phyloP scores from a whole-genome alignment of 2,797 vertebrate species.

The Sebastolobus alascanus region DNA sequence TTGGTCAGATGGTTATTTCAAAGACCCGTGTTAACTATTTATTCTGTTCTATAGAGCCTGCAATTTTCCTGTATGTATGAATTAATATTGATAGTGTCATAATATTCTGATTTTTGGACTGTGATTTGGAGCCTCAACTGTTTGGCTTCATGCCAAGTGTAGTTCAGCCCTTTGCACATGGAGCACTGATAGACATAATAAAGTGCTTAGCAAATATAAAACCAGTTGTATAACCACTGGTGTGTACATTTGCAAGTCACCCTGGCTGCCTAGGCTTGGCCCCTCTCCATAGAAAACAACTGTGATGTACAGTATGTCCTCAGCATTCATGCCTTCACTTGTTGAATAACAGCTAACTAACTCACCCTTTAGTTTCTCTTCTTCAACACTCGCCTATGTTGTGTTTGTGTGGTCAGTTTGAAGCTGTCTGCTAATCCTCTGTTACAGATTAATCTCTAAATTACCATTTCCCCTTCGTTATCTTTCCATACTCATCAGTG shows the following conservation, averaged over 20 bases:
- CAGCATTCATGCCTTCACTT: conserved; percentile 25
- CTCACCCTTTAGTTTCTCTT: background rate
- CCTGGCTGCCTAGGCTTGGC: conserved; percentile 46
- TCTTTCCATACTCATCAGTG: conserved; percentile 15
- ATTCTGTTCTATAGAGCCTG: background rate
- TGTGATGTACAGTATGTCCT: conserved; percentile 9
- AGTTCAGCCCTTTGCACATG: conserved; percentile 10
- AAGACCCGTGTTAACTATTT: background rate
- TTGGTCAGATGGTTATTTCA: too few relatives aligned
- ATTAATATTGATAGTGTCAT: background rate
- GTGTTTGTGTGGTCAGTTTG: background rate
- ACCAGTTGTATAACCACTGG: conserved; percentile 38
- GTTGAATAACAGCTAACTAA: conserved; percentile 19
- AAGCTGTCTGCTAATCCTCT: background rate
- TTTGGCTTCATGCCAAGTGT: conserved; percentile 12
- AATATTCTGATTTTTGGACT: background rate
- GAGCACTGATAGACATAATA: background rate
- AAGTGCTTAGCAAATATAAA: conserved; percentile 34
- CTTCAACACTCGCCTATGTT: too few relatives aligned
- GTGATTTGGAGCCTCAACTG: background rate
- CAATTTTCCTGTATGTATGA: background rate
- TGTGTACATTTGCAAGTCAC: conserved; percentile 70
- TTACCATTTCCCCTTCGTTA: background rate
- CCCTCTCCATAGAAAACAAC: conserved; percentile 44
- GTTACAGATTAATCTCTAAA: background rate